Percentiles rank a stretch among this genome's conserved stretches.
Conservation (phyloP, 92 coral and sea anemone genomes). For the Zoanthus gigantus region DNA sequence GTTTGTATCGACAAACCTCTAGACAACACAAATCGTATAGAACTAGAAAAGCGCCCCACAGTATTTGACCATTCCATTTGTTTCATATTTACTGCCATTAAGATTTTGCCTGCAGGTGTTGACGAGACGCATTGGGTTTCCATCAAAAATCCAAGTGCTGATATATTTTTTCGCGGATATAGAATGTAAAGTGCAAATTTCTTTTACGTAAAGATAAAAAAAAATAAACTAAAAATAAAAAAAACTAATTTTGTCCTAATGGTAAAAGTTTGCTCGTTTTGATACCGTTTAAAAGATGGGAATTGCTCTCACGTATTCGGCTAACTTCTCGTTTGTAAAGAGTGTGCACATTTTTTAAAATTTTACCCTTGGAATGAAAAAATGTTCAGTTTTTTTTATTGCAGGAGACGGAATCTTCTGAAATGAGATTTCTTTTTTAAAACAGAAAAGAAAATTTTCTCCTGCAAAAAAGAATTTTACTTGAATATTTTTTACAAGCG, state of each 20-base stretch:
- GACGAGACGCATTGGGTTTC: too few relatives aligned
- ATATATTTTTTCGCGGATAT: too few relatives aligned
- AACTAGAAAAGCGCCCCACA: not conserved
- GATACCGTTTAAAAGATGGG: too few relatives aligned
- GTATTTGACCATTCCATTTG: not conserved
- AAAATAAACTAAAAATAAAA: too few relatives aligned
- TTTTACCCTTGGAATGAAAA: not conserved
- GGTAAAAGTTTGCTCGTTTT: too few relatives aligned
- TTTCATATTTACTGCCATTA: not conserved
- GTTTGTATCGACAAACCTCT: constrained; percentile 2
- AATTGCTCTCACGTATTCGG: too few relatives aligned
- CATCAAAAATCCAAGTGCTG: too few relatives aligned
- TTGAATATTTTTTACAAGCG: not conserved
- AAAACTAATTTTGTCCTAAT: too few relatives aligned
- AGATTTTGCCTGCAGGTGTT: not conserved
- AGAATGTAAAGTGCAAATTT: too few relatives aligned
- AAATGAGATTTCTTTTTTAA: not conserved
- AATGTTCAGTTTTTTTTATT: not conserved
- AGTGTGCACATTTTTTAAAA: too few relatives aligned
- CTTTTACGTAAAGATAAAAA: too few relatives aligned
- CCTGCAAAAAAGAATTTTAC: not conserved
- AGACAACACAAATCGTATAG: constrained; percentile 17
- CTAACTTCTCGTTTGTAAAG: too few relatives aligned
- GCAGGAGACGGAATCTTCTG: not conserved
- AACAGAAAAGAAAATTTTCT: not conserved